Evolutionary conservation across 2,888 invertebrate species (phyloP).

Genomic region (Mimumesa dahlbomi): DNA sequence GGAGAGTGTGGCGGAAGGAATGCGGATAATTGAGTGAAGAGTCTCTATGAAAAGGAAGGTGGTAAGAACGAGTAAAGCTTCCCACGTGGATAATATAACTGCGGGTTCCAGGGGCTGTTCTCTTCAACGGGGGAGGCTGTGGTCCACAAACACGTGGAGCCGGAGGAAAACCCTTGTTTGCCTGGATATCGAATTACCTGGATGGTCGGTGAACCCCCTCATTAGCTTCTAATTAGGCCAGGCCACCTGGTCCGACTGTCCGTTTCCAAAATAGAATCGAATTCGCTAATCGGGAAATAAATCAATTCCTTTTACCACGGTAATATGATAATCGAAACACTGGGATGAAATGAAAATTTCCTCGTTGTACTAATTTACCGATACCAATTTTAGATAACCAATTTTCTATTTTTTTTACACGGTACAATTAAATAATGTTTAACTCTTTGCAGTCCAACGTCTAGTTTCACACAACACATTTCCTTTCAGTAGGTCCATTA

Average conservation of each 20-base stretch:
- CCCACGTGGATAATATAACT: slow-evolving; percentile 80
- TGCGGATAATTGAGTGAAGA: slow-evolving; percentile 34
- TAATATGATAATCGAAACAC: too few relatives aligned
- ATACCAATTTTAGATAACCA: too few relatives aligned
- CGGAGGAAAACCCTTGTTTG: slow-evolving; percentile 69
- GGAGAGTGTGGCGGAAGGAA: too few relatives aligned
- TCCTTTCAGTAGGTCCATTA: too few relatives aligned
- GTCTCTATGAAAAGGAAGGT: slow-evolving; percentile 49
- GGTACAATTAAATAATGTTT: too few relatives aligned
- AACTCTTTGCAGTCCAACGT: too few relatives aligned
- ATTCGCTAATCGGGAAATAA: slow-evolving; percentile 13
- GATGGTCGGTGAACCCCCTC: slow-evolving; percentile 55
- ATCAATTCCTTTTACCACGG: slow-evolving; percentile 6
- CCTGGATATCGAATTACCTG: slow-evolving; percentile 66
- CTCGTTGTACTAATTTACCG: too few relatives aligned
- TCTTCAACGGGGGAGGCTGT: slow-evolving; percentile 54
- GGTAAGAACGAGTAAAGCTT: slow-evolving; percentile 64
- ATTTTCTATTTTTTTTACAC: too few relatives aligned
- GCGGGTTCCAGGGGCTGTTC: slow-evolving; percentile 66
- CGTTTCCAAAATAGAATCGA: background rate
- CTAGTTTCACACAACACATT: too few relatives aligned
- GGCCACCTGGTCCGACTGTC: slow-evolving; percentile 35
- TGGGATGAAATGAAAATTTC: too few relatives aligned
- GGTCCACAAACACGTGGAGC: slow-evolving; percentile 52
- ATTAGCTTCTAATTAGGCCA: slow-evolving; percentile 66